These are phyloP conservation scores for Anguilla japonica DNA, from an alignment of 2,113 vertebrate genomes.

Conservation along the genomic window DNA sequence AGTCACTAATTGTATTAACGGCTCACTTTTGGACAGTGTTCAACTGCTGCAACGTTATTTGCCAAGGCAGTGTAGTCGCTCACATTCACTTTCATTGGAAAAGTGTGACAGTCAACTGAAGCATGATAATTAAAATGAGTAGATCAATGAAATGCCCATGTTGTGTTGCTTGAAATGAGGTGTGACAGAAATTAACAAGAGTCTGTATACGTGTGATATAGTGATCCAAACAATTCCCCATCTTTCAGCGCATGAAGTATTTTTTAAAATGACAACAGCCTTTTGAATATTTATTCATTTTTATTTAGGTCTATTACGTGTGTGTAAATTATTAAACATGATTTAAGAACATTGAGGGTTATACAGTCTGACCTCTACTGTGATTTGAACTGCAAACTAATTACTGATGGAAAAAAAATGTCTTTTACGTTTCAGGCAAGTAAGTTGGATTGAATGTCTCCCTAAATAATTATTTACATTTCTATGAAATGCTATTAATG, in stretches of 20 bases:
- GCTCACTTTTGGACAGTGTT: background rate
- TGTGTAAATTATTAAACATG: no score
- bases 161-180: background rate
- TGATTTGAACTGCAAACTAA: no score
- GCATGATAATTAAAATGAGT: background rate
- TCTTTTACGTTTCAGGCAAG: background rate
- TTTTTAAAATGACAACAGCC: background rate
- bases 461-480: background rate
- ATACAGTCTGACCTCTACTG: no score
- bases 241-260: background rate
- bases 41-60: background rate
- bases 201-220: background rate
- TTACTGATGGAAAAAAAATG: no score
- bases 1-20: background rate
- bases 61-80: background rate
- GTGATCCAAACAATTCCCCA: background rate
- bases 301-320: no score
- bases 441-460: background rate
- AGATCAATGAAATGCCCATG: background rate
- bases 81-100: background rate
- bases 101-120: background rate
- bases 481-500: background rate
- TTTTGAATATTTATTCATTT: background rate
- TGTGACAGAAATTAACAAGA: background rate
- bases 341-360: no score